Base-by-base conservation (phyloP, 2,797 vertebrate genomes). In the Crocodylus rhombifer region DNA sequence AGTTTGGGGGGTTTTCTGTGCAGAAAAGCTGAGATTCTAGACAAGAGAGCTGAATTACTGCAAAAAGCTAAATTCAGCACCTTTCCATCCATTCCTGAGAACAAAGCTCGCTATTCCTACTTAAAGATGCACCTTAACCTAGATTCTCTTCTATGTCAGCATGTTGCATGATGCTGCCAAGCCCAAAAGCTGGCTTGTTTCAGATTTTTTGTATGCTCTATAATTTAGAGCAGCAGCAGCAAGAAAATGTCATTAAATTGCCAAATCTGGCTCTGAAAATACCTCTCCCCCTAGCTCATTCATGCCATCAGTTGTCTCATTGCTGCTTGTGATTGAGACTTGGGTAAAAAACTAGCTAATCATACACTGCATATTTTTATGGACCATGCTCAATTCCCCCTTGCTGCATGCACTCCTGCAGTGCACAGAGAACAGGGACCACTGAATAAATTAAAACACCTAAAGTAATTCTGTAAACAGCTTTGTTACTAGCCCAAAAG, bases 401-500 rank as follows among this genome's bases (percentile, higher is more conserved):
- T 18, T 82, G 13, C 36, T 67, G 36, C n/a, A 73, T 26, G 76
- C 36, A 2, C 7, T 83, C 82, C 60, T 60, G 6, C 23, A 10
- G 8, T 51, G 64, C 36, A 33, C 20, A 71, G 89, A 92, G 77
- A 80, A 15, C 6, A 80, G 25, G 57, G 77, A 56, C 30, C 4
- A 23, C 80, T 55, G 93, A 91, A 90, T 82, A 84, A 20, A 92
- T 87, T 90, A 84, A 85, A 56, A 93, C 86, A 84, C 60, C 84
- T 80, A 73, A 23, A 63, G 74, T 82, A 91, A 77, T 90, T 95
- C 85, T 89, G 18, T 42, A 91, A 92, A 91, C 36, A 94, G 71
- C 26, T 86, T 90, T 56, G 80, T 92, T 86, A 85, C 25, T 80
- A 86, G 89, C 28, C 77, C 86, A 91, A 94, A 51, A 96, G 88